phyloP scores from a whole-genome alignment of 2,797 vertebrate species.

The Nasua narica region DNA sequence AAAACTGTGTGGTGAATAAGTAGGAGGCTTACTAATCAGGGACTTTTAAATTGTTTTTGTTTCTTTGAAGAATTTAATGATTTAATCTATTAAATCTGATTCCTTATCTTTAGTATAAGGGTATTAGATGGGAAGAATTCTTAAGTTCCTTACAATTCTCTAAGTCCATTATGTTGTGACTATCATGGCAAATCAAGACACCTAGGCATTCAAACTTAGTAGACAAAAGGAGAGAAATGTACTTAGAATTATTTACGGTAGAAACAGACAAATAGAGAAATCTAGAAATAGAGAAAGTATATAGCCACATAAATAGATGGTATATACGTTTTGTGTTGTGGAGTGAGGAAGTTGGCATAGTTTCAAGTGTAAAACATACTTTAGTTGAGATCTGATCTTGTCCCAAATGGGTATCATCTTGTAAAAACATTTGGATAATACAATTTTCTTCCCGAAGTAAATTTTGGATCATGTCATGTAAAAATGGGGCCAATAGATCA shows the following conservation, averaged over 20 bases:
- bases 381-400: background rate
- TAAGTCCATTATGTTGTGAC: background rate
- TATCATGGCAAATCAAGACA: background rate
- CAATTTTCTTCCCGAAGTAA: constrained; percentile 12
- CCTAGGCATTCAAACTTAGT: background rate
- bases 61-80: background rate
- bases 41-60: background rate
- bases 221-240: background rate
- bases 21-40: background rate
- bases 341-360: background rate
- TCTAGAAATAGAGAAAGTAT: background rate
- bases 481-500: background rate
- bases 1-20: background rate
- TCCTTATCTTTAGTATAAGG: background rate
- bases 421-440: background rate
- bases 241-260: background rate
- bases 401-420: background rate
- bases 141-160: background rate
- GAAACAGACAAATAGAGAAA: background rate
- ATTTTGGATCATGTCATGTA: background rate
- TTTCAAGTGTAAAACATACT: background rate
- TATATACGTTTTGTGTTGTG: background rate
- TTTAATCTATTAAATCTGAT: background rate
- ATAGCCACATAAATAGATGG: background rate
- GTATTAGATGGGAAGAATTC: background rate